Conservation (phyloP, 1,140 invertebrate genomes). For the Heliconius eleuchia region DNA sequence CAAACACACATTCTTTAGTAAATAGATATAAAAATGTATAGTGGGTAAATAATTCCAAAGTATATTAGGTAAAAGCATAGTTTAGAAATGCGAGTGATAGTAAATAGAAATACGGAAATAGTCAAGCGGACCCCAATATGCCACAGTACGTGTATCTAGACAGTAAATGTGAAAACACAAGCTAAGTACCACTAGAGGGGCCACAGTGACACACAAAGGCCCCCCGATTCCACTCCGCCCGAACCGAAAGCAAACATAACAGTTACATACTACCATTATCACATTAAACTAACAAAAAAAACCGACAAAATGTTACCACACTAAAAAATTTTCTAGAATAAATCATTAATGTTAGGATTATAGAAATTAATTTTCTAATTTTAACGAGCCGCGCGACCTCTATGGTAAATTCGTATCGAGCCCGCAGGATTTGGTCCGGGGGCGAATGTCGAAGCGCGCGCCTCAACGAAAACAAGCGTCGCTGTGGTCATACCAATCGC, state of each 20-base stretch:
- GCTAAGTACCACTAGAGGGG: slow-evolving; percentile 9
- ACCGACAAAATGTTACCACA: slow-evolving; percentile 68
- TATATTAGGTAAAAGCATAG: background rate
- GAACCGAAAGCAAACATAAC: slow-evolving; percentile 69
- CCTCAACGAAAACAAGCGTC: slow-evolving; percentile 60
- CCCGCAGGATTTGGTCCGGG: slow-evolving; percentile 50
- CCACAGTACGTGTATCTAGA: slow-evolving; percentile 9
- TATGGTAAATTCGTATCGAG: slow-evolving; percentile 66
- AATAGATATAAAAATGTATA: background rate
- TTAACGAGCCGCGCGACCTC: slow-evolving; percentile 54
- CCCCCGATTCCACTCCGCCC: slow-evolving; percentile 30
- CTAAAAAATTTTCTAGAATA: slow-evolving; percentile 79
- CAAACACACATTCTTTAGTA: background rate
- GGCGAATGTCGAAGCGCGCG: slow-evolving; percentile 52
- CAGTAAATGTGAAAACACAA: slow-evolving; percentile 4
- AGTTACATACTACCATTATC: slow-evolving; percentile 63
- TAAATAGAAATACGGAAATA: background rate
- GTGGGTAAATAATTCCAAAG: background rate
- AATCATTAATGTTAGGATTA: slow-evolving; percentile 63
- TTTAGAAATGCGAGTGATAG: background rate
- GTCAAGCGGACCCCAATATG: background rate
- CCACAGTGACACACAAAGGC: background rate
- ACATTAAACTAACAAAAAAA: slow-evolving; percentile 72
- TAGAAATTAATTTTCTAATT: slow-evolving; percentile 69
- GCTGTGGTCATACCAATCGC: slow-evolving; percentile 74